These are phyloP conservation scores for Aptenodytes forsteri DNA, from an alignment of 2,113 vertebrate genomes.

Conservation along the genomic window DNA sequence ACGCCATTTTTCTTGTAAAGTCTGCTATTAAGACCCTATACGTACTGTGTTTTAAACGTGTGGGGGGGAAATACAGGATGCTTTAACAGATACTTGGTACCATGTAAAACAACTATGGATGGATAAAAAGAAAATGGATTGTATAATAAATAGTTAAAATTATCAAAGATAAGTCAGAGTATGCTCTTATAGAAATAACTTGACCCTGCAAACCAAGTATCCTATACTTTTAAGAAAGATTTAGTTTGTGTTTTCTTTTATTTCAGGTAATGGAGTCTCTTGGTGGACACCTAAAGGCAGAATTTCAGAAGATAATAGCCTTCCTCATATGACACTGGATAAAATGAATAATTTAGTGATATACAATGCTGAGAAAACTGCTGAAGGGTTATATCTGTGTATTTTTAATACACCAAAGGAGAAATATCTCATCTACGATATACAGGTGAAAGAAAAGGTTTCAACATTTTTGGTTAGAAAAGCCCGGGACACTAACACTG, in stretches of 20 bases:
- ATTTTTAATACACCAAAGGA: conserved; percentile 39
- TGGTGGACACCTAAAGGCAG: conserved; percentile 78
- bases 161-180: not conserved
- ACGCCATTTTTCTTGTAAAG: not conserved
- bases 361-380: conserved; percentile 32
- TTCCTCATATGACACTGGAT: not conserved
- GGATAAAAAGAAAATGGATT: not conserved
- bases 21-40: not conserved
- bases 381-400: conserved; percentile 69
- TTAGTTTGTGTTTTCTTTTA: not conserved
- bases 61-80: rapidly evolving
- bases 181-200: not conserved
- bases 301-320: conserved; percentile 6
- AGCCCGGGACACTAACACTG: not conserved
- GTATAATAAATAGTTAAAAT: not conserved
- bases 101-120: not conserved
- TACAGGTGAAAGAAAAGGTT: conserved; percentile 56
- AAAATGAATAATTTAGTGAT: conserved; percentile 54
- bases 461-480: not conserved
- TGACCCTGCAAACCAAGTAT: not conserved
- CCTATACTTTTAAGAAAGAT: not conserved
- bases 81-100: not conserved
- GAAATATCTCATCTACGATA: conserved; percentile 49
- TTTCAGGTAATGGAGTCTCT: conserved; percentile 58
- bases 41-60: not conserved